Evolutionary conservation across 2,797 vertebrate species (phyloP).

Genomic region (Chelidonichthys spinosus): DNA sequence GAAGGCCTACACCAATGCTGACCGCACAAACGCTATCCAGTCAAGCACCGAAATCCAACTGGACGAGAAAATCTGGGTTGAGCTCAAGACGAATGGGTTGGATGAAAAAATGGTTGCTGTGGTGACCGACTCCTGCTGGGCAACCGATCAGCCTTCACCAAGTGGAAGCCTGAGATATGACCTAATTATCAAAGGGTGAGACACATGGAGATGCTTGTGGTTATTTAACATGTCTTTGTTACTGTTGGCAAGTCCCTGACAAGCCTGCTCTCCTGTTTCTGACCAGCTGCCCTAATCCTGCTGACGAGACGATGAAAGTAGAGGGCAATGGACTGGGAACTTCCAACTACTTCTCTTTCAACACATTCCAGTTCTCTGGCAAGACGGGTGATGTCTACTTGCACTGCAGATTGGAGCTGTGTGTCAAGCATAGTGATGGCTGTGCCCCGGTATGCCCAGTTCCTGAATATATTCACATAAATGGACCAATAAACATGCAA

Average conservation of each 20-base stretch:
- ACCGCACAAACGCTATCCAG: background rate
- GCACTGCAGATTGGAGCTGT: conserved; percentile 57
- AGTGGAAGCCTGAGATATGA: conserved; percentile 43
- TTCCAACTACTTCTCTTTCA: conserved; percentile 51
- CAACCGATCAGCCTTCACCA: conserved; percentile 38
- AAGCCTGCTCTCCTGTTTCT: conserved; percentile 11
- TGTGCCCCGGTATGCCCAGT: conserved; percentile 42
- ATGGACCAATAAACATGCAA: background rate
- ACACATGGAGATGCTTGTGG: background rate
- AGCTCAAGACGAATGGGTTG: conserved; percentile 36
- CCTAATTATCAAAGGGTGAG: conserved; percentile 57
- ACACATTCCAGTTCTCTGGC: conserved; percentile 52
- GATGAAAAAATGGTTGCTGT: conserved; percentile 18
- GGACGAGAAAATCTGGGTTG: conserved; percentile 54
- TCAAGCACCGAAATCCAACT: conserved; percentile 6
- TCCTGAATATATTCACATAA: background rate
- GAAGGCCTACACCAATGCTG: conserved; percentile 24
- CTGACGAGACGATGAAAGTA: conserved; percentile 34
- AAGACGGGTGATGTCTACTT: conserved; percentile 24
- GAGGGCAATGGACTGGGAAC: conserved; percentile 48
- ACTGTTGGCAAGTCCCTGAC: background rate
- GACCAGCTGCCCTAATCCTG: conserved; percentile 57
- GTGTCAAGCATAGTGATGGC: conserved; percentile 5
- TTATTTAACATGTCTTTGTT: background rate
- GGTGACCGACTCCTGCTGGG: conserved; percentile 64